Base-by-base conservation (phyloP, 2,888 invertebrate species). In the Drosophila subsilvestris region DNA sequence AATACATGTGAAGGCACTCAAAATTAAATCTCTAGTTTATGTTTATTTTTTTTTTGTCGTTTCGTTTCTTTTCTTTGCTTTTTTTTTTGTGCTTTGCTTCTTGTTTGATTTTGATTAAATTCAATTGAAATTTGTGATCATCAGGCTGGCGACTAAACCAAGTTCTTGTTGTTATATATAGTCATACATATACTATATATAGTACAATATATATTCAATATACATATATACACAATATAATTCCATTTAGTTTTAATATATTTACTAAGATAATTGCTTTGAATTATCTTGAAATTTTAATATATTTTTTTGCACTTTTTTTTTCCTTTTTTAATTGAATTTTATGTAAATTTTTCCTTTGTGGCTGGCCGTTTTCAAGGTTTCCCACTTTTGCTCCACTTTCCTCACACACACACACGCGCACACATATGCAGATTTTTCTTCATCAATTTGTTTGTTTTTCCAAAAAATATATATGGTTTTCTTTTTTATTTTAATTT, bases 111-210 rank as follows among this genome's bases (percentile, higher is more conserved):
- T 88, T 90, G 80, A 91, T 92, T 91, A 91, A 91, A 91, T 90
- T 88, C 90, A 91, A 91, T 91, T 91, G 91, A 91, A 89, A 88
- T 88, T 90, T 90, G 90, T 91, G 91, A 89, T 90, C 80, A 78
- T 71, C 76, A 70, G 75, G 84, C 78, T n/a, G n/a, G 77, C 63
- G 75, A 67, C 63, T 51, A 89, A 82, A 54, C 55, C 65, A 20
- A 25, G 42, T 22, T 57, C 37, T 55, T 65, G 63, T 68, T 61
- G 44, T 61, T 48, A 27, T 44, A 49, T 62, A 61, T 62, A 32
- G 60, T 65, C 63, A 50, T 56, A 60, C 63, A 50, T 56, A 60
- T 63, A 43, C 49, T 45, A 48, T 50, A 49, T 49, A 6, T 14
- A 14, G 12, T 14, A 14, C 37, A 37, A 37, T 6, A 14, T 50